Evolutionary conservation across 2,888 invertebrate species (phyloP), one percentile per base, ranked within the genome.

Genomic region (Dynastes hyllus): DNA sequence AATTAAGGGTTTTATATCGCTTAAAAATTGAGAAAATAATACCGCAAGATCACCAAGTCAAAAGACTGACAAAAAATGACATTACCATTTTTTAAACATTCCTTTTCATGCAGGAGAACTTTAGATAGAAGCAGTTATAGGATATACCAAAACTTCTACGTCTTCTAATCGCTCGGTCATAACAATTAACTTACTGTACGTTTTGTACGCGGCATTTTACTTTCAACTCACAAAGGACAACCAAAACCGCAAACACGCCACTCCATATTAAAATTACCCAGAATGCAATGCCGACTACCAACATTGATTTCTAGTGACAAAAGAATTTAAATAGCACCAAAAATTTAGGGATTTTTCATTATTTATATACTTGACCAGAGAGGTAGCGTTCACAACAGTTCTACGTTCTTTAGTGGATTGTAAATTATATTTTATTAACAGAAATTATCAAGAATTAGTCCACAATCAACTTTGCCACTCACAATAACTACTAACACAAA

Each of bases 241-340:
- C 73, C 77, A 51, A 70, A 67, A n/a, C 79, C 83, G 81, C 79
- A 67, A 82, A 86, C 86, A 86, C 87, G 85, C 87, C 86, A 85
- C 87, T 86, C 88, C 88, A 88, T 88, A 83, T 80, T 81, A 81
- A 81, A 66, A n/a, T 77, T 86, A 86, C 88, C 87, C 88, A 86
- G 78, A 85, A 87, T 87, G 85, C 87, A 84, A 81, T 84, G 85
- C 85, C 73, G 22, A 73, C 85, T 88, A 84, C 88, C 89, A 89
- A 89, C 89, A 89, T 89, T 87, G 89, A 89, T 89, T 89, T 88
- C 88, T 88, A 83, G 88, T 84, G 86, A 86, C 86, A 86, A 87
- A 88, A 88, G 88, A 88, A 88, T 86, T 80, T 83, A 84, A 86
- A 88, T 73, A 87, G 84, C 88, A 87, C 88, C 83, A 86, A 88